phyloP scores from a whole-genome alignment of 2,113 vertebrate species.

The Xenus cinereus region DNA sequence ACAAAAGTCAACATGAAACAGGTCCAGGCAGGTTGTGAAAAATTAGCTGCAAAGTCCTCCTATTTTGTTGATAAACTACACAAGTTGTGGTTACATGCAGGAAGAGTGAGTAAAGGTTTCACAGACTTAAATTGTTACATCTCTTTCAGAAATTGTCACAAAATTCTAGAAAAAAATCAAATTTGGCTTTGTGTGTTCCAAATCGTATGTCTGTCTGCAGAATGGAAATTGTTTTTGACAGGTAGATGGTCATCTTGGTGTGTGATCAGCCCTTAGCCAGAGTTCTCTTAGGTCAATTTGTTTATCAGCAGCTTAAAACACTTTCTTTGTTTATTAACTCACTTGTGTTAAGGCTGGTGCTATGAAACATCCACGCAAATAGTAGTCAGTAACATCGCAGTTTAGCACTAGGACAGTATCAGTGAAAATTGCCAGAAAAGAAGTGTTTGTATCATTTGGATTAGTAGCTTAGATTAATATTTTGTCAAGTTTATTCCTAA shows the following conservation, averaged over 20 bases:
- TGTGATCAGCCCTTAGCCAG: background rate
- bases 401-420: background rate
- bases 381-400: background rate
- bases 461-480: background rate
- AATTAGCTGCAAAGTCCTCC: background rate
- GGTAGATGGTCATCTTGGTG: background rate
- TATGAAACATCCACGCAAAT: background rate
- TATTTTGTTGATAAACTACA: background rate
- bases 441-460: background rate
- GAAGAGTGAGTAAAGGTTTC: background rate
- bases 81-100: accelerated
- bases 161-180: background rate
- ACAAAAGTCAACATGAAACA: background rate
- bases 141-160: background rate
- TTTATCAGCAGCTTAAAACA: background rate
- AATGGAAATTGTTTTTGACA: background rate
- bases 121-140: background rate
- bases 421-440: background rate
- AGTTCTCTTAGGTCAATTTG: background rate
- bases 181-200: background rate
- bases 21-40: background rate
- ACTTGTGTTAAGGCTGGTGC: background rate
- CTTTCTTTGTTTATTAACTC: background rate
- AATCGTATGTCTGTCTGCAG: background rate
- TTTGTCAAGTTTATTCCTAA: background rate